Conservation (phyloP, 2,797 vertebrate genomes). For the Paguma larvata region DNA sequence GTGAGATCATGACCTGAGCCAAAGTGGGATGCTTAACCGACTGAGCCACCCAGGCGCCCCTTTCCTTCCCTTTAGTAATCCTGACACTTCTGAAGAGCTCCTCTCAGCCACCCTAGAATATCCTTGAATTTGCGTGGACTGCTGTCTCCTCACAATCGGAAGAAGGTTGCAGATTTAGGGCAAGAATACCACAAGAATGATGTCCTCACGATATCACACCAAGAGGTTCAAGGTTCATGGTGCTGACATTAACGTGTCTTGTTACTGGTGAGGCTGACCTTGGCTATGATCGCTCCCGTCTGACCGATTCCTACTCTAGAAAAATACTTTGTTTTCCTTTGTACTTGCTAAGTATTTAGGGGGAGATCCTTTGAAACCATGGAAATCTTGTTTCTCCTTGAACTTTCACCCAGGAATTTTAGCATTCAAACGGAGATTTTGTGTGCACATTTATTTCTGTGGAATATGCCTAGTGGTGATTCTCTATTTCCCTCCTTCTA, state of each 20-base stretch:
- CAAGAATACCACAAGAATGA: neutral
- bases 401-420: slow-evolving; percentile 24
- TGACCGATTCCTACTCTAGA: neutral
- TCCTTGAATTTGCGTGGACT: neutral
- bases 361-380: neutral
- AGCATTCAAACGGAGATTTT: neutral
- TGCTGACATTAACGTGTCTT: neutral
- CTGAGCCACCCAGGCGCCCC: no score
- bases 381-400: slow-evolving; percentile 17
- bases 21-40: no score
- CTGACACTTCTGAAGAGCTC: neutral
- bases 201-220: neutral
- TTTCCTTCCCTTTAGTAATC: neutral
- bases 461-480: neutral
- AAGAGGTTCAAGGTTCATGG: neutral
- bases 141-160: neutral
- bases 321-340: neutral
- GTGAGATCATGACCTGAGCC: no score
- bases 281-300: neutral
- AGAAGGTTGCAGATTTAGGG: neutral
- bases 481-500: neutral
- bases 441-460: neutral
- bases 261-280: neutral
- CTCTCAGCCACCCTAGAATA: neutral
- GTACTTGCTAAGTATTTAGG: neutral